A percentile compares a stretch with the other conserved stretches of the same genome.
Conservation (phyloP, 2,797 vertebrate species). For the Graptemys geographica region DNA sequence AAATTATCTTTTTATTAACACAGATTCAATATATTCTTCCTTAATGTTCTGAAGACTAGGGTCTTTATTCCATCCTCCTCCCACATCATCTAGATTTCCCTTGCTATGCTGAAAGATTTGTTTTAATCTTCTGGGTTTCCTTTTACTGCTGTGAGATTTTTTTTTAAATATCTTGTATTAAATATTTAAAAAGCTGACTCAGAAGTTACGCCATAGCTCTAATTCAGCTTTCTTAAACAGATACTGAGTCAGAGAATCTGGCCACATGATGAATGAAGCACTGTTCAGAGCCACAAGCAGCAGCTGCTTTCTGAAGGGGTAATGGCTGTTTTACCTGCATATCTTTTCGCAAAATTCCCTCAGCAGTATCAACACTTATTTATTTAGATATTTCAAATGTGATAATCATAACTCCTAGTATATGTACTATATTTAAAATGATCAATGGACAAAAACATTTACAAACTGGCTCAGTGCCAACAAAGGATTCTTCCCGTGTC, state of each 20-base stretch:
- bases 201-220: conserved; percentile 52
- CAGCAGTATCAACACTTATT: conserved; percentile 25
- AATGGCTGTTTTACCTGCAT: conserved; percentile 22
- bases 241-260: conserved; percentile 47
- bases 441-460: conserved; percentile 45
- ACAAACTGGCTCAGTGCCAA: conserved; percentile 2
- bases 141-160: neutral
- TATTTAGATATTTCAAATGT: conserved; percentile 13
- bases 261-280: conserved; percentile 21
- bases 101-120: neutral
- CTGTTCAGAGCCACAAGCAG: neutral
- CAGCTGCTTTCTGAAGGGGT: conserved; percentile 55
- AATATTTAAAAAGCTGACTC: conserved; percentile 64
- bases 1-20: neutral
- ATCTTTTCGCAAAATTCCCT: conserved; percentile 7
- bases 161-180: neutral
- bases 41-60: neutral
- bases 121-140: neutral
- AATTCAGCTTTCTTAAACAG: conserved; percentile 60
- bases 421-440: neutral
- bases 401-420: neutral
- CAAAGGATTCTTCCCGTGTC: neutral
- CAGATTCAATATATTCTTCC: neutral
- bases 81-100: fast-evolving
- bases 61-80: neutral